phyloP scores from a whole-genome alignment of 2,113 vertebrate genomes.

The Aphelocoma coerulescens region DNA sequence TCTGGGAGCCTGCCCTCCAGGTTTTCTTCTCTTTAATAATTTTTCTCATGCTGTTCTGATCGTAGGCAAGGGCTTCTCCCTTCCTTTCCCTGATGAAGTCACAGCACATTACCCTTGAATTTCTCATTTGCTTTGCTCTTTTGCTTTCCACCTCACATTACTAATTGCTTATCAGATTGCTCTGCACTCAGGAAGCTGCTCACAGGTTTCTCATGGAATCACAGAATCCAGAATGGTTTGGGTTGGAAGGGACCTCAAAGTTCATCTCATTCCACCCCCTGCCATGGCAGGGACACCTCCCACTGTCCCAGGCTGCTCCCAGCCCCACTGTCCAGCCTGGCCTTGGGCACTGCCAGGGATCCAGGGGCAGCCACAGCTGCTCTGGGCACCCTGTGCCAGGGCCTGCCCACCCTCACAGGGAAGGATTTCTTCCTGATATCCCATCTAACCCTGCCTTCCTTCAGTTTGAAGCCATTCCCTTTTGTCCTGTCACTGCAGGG shows the following conservation, averaged over 20 bases:
- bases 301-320: neutral
- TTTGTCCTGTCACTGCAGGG: neutral
- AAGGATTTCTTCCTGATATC: neutral
- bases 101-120: neutral
- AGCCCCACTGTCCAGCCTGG: fast-evolving
- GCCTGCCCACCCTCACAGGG: fast-evolving
- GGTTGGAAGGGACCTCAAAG: neutral
- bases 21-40: conserved; percentile 8
- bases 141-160: neutral
- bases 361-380: neutral
- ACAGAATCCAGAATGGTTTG: neutral
- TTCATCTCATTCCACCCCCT: neutral
- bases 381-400: neutral
- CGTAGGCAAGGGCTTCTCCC: neutral
- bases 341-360: neutral
- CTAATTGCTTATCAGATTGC: neutral
- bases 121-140: neutral
- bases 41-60: neutral
- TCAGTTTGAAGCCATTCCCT: neutral
- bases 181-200: neutral
- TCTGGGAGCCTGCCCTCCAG: conserved; percentile 4
- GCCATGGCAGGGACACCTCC: neutral
- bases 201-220: neutral
- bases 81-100: neutral
- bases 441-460: neutral